Percentiles rank a stretch among this genome's conserved stretches.
These are phyloP conservation scores for Ophion ellenae DNA, from an alignment of 2,888 invertebrate species.

Conservation along the genomic window DNA sequence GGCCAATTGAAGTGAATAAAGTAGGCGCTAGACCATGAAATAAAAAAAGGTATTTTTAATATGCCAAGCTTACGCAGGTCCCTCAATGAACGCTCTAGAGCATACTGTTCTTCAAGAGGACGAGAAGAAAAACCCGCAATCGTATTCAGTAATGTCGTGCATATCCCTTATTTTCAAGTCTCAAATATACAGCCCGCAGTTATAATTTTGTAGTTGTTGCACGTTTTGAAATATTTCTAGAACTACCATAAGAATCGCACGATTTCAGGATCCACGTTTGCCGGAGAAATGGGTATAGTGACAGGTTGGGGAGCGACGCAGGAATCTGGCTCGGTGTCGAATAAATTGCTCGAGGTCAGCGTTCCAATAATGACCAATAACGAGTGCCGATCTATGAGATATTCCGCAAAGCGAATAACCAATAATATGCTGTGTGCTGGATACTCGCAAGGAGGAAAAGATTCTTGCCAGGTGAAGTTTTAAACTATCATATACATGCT, in stretches of 20 bases:
- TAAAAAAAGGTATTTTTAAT: too few relatives aligned
- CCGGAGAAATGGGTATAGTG: conserved; percentile 85
- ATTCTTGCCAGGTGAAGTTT: conserved; percentile 89
- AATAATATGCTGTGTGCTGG: conserved; percentile 94
- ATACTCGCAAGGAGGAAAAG: conserved; percentile 88
- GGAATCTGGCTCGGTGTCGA: conserved; percentile 89
- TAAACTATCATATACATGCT: neutral
- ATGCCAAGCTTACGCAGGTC: too few relatives aligned
- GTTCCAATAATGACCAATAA: conserved; percentile 89
- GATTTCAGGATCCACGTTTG: conserved; percentile 81
- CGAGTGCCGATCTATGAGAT: conserved; percentile 88
- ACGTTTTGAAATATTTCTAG: neutral
- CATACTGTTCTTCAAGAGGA: too few relatives aligned
- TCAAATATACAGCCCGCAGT: neutral
- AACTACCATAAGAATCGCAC: neutral
- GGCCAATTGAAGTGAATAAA: too few relatives aligned
- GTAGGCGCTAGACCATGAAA: too few relatives aligned
- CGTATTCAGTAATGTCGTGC: neutral
- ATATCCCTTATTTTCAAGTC: neutral
- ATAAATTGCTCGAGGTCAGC: conserved; percentile 89
- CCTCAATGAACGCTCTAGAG: too few relatives aligned
- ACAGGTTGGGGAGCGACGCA: conserved; percentile 92
- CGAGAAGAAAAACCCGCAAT: too few relatives aligned
- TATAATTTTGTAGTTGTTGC: too few relatives aligned
- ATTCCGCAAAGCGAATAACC: conserved; percentile 88